Evolutionary conservation across 2,113 vertebrate species (phyloP), one percentile per base, ranked within the genome.

Genomic region (Calypte anna): DNA sequence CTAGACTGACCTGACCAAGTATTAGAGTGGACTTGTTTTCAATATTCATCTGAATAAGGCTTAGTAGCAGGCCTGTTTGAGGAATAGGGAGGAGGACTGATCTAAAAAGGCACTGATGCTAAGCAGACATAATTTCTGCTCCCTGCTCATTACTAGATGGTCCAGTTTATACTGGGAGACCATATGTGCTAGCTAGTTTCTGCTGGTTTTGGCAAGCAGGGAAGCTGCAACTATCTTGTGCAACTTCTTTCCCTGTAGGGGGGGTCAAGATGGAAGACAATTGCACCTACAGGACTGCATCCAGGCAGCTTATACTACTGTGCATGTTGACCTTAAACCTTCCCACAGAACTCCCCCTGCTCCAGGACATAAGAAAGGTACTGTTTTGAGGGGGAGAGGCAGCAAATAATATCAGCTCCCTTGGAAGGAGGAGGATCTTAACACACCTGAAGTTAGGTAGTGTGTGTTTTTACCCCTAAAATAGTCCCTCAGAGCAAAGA

Each of bases 191-290:
- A 40, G 48, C 57, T 87, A 4, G 19, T 62, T 93, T 40, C 57
- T 82, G 0, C 21, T 40, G 54, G 12, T 86, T 93, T 88, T 80
- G 22, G 36, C 22, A 70, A 22, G 10, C 57, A 51, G 23, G 12
- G 75, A 94, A 77, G 67, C 75, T 94, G 82, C 79, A 94, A 36
- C 58, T 90, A 31, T 33, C 72, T 90, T 90, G 36, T 88, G 43
- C 43, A 43, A 22, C 57, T 54, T 74, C 67, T 93, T 86, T 62
- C 31, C 15, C 0, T 2, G 7, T 33, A 57, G 20, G 28, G 33
- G 33, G 7, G 19, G 19, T 62, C 51, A 61, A 81, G 30, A 25
- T 40, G n/a, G 43, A 91, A 86, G 40, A 67, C 13, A 72, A 9
- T 6, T 53, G 20, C 21, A 57, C 8, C n/a, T 88, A 22, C 43